Percentiles rank a stretch among this genome's conserved stretches.
phyloP scores from a whole-genome alignment of 2,797 vertebrate genomes.

The Pangasius larnaudii region DNA sequence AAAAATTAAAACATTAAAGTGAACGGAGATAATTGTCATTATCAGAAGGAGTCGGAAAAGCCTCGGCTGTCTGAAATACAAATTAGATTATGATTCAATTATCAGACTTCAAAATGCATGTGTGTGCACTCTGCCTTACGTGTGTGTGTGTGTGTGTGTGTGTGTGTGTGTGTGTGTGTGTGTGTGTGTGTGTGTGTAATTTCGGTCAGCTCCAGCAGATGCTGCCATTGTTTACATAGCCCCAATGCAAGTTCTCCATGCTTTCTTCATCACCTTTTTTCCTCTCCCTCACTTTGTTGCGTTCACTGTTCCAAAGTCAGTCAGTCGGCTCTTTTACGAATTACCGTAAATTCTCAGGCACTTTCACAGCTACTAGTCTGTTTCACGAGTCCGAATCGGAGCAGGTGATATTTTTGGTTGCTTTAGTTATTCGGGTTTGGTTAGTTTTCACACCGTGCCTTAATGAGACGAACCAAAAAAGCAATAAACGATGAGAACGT shows the following conservation, averaged over 20 bases:
- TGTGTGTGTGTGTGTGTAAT: constrained; percentile 70
- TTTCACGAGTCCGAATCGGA: background rate
- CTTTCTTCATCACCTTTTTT: background rate
- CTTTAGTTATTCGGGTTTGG: background rate
- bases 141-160: constrained; percentile 42
- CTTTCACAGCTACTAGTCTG: background rate
- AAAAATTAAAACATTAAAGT: constrained; percentile 64
- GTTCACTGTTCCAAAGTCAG: background rate
- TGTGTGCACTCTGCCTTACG: constrained; percentile 13
- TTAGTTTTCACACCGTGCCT: background rate
- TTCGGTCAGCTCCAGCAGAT: constrained; percentile 82
- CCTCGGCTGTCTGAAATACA: constrained; percentile 57
- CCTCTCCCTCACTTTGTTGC: background rate
- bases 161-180: constrained; percentile 35
- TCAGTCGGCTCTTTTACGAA: no score
- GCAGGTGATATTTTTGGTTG: background rate
- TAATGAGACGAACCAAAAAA: background rate
- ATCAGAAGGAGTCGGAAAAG: constrained; percentile 55
- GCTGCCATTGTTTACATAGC: constrained; percentile 70
- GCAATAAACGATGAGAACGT: background rate
- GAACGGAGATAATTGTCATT: constrained; percentile 62
- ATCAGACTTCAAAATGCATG: constrained; percentile 49
- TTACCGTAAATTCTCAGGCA: background rate
- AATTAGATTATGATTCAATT: constrained; percentile 64
- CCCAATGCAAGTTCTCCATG: constrained; percentile 13